These are phyloP conservation scores for Octodon degus DNA, from an alignment of 2,113 vertebrate genomes.

Conservation along the genomic window DNA sequence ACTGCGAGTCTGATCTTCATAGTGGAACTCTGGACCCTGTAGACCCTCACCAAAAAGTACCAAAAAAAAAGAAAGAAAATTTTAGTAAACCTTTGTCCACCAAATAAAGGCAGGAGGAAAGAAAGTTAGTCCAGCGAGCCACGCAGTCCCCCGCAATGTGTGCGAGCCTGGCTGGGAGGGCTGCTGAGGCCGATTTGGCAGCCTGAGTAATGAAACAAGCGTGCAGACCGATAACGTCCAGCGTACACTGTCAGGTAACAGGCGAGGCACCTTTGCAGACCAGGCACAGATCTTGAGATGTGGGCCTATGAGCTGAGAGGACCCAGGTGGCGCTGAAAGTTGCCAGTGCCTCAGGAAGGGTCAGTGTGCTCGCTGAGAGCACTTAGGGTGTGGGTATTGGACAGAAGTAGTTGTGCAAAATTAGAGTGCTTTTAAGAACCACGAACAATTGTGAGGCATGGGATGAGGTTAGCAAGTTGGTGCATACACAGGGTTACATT, in stretches of 20 bases:
- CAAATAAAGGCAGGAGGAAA: slow-evolving; percentile 6
- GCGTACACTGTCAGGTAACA: background rate
- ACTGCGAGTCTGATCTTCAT: too few relatives aligned
- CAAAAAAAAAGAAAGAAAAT: too few relatives aligned
- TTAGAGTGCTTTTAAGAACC: background rate
- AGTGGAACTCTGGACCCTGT: too few relatives aligned
- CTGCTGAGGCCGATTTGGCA: background rate
- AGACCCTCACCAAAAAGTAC: too few relatives aligned
- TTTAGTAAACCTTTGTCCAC: slow-evolving; percentile 29
- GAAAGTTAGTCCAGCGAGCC: background rate
- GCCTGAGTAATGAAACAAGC: background rate
- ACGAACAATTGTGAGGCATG: background rate
- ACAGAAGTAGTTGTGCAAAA: background rate
- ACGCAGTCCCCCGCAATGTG: background rate
- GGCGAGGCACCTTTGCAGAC: background rate
- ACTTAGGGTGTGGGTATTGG: background rate
- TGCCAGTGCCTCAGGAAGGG: background rate
- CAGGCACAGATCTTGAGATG: background rate
- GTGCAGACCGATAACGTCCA: background rate
- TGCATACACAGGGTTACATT: background rate
- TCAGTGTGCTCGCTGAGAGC: background rate
- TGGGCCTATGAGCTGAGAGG: background rate
- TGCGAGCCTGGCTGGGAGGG: background rate
- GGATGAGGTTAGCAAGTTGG: background rate
- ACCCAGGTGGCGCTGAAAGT: background rate